Conservation (phyloP, 2,797 vertebrate genomes). For the Sylvia borin region DNA sequence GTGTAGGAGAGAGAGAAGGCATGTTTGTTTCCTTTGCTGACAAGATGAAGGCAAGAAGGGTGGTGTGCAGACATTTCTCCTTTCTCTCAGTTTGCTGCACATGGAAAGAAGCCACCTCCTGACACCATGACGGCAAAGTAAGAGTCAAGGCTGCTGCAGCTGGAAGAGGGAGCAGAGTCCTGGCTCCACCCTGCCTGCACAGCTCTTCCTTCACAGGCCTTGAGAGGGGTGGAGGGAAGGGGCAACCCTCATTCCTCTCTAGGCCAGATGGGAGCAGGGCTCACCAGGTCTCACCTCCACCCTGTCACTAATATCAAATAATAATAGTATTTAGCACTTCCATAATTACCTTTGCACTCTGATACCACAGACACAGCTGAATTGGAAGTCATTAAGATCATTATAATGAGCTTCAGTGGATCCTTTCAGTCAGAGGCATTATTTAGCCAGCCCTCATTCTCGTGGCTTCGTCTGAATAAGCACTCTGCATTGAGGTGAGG, state of each 20-base stretch:
- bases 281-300: conserved; percentile 32
- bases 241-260: conserved; percentile 33
- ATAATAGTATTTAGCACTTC: conserved; percentile 64
- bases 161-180: neutral
- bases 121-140: neutral
- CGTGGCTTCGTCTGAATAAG: conserved; percentile 39
- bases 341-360: conserved; percentile 41
- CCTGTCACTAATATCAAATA: conserved; percentile 56
- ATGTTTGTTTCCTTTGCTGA: neutral
- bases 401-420: conserved; percentile 45
- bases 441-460: conserved; percentile 40
- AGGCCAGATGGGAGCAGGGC: neutral
- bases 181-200: neutral
- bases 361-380: conserved; percentile 42
- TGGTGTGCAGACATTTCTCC: neutral
- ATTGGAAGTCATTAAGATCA: conserved; percentile 54
- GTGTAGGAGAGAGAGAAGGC: fast-evolving
- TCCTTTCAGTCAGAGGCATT: conserved; percentile 43
- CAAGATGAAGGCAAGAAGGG: neutral
- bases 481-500: conserved; percentile 35
- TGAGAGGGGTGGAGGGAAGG: neutral
- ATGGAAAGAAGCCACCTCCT: neutral
- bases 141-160: neutral
- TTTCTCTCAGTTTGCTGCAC: neutral
- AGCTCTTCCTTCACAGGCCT: neutral